Evolutionary conservation across 1,140 invertebrate genomes (phyloP).

Genomic region (Brachionus manjavacas): DNA sequence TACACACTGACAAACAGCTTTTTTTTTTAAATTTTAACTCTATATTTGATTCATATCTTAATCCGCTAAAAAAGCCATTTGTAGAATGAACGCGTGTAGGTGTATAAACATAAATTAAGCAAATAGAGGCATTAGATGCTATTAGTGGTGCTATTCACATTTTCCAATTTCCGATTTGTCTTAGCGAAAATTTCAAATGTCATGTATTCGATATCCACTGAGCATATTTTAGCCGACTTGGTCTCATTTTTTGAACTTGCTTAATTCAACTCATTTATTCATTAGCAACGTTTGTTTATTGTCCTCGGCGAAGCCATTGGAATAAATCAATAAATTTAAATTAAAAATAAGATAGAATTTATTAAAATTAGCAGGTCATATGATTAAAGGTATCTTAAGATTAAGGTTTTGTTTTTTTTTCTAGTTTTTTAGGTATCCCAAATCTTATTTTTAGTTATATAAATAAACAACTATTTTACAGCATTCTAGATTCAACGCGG

Average conservation of each 20-base stretch:
- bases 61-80: not conserved
- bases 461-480: conserved; percentile 23
- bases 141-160: not conserved
- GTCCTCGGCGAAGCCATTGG: not conserved
- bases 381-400: conserved; percentile 4
- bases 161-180: not conserved
- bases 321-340: conserved; percentile 31
- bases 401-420: not conserved
- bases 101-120: conserved; percentile 17
- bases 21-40: not conserved
- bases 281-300: not conserved
- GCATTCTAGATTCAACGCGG: not conserved
- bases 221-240: not conserved
- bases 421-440: not conserved
- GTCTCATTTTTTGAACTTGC: not conserved
- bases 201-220: not conserved
- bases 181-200: not conserved
- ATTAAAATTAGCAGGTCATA: conserved; percentile 15
- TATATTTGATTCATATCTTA: not conserved
- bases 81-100: conserved; percentile 9
- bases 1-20: not conserved
- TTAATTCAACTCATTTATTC: not conserved
- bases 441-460: conserved; percentile 12
- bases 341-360: conserved; percentile 19
- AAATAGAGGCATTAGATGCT: not conserved